Conservation (phyloP, 2,888 invertebrate genomes). For the Melanostoma scalare region DNA sequence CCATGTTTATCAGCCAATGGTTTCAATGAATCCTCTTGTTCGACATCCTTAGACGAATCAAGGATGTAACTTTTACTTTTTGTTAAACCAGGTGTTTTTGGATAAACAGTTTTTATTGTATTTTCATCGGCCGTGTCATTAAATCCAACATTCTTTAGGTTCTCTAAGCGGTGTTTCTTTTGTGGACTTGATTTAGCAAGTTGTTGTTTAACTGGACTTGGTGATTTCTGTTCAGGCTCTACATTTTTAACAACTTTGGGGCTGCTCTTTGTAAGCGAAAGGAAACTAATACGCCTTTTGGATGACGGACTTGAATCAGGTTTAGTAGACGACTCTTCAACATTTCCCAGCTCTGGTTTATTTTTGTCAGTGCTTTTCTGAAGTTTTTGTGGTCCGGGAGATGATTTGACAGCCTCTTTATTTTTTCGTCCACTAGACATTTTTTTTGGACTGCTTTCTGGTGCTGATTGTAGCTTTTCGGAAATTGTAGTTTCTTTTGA, state of each 20-base stretch:
- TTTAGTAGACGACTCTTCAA: not conserved
- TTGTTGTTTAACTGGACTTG: constrained; percentile 41
- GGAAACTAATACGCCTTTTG: too few species aligned
- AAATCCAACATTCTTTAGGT: constrained; percentile 75
- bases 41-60: constrained; percentile 51
- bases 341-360: constrained; percentile 18
- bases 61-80: constrained; percentile 73
- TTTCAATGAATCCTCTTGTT: constrained; percentile 34
- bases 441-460: constrained; percentile 1
- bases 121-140: constrained; percentile 55
- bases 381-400: not conserved
- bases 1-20: constrained; percentile 2
- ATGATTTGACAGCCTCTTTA: not conserved
- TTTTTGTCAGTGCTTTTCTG: not conserved
- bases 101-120: constrained; percentile 74
- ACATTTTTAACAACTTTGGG: too few species aligned
- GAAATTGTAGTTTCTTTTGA: not conserved
- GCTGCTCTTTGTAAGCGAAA: too few species aligned
- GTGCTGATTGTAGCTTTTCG: not conserved
- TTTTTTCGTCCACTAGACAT: not conserved
- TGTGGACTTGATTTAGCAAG: constrained; percentile 1
- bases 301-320: not conserved
- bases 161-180: constrained; percentile 24
- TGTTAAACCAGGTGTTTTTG: constrained; percentile 76
- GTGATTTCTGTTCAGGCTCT: not conserved